Base-by-base conservation (phyloP, 2,113 vertebrate species). In the Uropsilus gracilis region DNA sequence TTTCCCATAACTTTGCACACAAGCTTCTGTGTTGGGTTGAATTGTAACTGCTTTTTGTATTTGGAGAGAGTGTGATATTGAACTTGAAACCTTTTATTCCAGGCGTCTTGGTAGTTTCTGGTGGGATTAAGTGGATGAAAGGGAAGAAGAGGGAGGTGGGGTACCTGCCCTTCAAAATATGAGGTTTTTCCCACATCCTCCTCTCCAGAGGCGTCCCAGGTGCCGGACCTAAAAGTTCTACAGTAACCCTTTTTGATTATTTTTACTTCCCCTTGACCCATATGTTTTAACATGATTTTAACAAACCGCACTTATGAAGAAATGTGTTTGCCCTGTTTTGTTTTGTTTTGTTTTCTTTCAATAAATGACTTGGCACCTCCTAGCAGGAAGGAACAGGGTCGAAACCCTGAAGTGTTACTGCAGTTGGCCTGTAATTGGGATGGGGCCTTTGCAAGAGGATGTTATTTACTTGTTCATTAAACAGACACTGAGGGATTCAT, bases 31-130 rank as follows among this genome's bases (percentile, higher is more conserved):
- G 98, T 98, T 98, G 94, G 97, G 81, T 97, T 96, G 95, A 97
- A 97, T 98, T 98, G 96, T 98, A 98, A 97, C 96, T 94, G 95
- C 98, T 97, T 98, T 98, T 98, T 98, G 98, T 98, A 98, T 98
- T 98, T 98, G 96, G 98, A 97, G 98, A 98, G 96, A 98, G 97
- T 98, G 97, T 98, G 97, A 98, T 98, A 98, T 98, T 98, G 97
- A 97, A 98, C 96, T 98, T 98, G 97, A 97, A 97, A 92, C 81
- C 73, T 95, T 97, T 97, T 95, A 91, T 95, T 96, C 96, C 11
- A 0, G 95, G 95, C 22, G 95, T 96, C 92, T 91, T 95, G 71
- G 97, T 97, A 91, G 96, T 97, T 95, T 96, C 96, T 97, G 91
- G 75, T 93, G 96, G 95, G 94, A 16, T 89, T 53, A 53, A 90